Base-by-base conservation (phyloP, 2,797 vertebrate genomes). In the Myotis myotis region DNA sequence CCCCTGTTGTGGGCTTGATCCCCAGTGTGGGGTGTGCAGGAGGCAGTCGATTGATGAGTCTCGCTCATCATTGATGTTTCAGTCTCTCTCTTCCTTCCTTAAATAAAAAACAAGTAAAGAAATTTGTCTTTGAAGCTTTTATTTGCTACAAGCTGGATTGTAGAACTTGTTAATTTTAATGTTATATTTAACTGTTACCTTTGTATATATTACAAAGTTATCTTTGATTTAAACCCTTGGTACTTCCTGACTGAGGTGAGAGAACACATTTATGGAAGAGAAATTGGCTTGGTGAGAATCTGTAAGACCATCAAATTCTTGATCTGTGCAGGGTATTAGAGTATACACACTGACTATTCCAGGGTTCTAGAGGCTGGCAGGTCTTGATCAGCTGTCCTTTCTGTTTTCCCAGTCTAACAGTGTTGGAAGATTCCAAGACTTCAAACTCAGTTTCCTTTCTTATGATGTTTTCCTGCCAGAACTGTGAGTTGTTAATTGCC, bases 321-420 rank as follows among this genome's bases (percentile, higher is more conserved):
- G 96, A 89, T 97, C 87, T 91, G 96, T 97, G 97, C 96, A 98
- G 96, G 94, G 96, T 97, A 96, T 96, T 91, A 15, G 92, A 19
- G 96, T 91, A 89, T 85, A 95, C 96, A 92, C 70, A 96, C 91
- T 97, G 85, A 94, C 84, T 70, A 25, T 98, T 97, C 95, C 97
- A 97, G 96, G 91, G 94, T 95, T 98, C 96, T 92, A 93, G 97
- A 98, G 97, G 95, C 97, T 98, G 97, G 97, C 95, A 97, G 97
- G 96, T 93, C 33, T 96, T 97, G 95, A 91, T 96, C 97, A 98
- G 91, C 85, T 96, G 76, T 95, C 96, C 71, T 93, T 79, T 91
- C 38, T n/a, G 96, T 95, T 97, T 98, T 96, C 91, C 93, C 66
- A 70, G 91, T 97, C 95, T 96, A 96, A 96, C 88, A 93, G 95